phyloP scores from a whole-genome alignment of 2,797 vertebrate species.

The Chelon auratus region DNA sequence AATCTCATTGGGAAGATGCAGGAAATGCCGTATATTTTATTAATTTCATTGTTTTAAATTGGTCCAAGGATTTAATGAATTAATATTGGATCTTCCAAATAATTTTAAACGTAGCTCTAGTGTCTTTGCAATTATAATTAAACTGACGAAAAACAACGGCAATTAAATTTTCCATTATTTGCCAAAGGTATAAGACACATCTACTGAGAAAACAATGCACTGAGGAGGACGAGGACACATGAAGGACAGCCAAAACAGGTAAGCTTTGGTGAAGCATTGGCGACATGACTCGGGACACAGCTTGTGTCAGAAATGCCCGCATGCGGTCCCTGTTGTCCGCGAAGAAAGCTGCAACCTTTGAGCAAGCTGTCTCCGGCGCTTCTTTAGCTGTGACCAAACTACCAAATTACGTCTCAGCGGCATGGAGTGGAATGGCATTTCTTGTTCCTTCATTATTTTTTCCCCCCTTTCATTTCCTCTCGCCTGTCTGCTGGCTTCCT shows the following conservation, averaged over 20 bases:
- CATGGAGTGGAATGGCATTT: conserved; percentile 34
- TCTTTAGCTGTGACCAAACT: conserved; percentile 23
- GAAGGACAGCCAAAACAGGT: not conserved
- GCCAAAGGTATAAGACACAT: not conserved
- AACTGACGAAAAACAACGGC: not conserved
- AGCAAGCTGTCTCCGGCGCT: conserved; percentile 1
- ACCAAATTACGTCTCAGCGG: not conserved
- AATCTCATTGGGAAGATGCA: no score
- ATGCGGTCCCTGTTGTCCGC: not conserved
- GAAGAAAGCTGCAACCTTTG: conserved; percentile 25
- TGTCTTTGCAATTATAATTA: not conserved
- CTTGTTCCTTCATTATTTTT: conserved; percentile 48
- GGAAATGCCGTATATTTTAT: no score
- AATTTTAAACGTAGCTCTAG: no score
- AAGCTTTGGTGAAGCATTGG: not conserved
- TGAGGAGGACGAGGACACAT: not conserved
- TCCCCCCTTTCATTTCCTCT: conserved; percentile 47
- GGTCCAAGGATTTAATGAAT: no score
- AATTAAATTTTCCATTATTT: not conserved
- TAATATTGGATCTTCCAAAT: no score
- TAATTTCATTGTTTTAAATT: no score
- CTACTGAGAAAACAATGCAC: not conserved
- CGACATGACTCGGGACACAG: not conserved
- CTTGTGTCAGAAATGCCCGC: conserved; percentile 3
- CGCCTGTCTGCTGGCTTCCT: not conserved